These are phyloP conservation scores for Streptopelia turtur DNA, from an alignment of 2,797 vertebrate species.

Conservation along the genomic window DNA sequence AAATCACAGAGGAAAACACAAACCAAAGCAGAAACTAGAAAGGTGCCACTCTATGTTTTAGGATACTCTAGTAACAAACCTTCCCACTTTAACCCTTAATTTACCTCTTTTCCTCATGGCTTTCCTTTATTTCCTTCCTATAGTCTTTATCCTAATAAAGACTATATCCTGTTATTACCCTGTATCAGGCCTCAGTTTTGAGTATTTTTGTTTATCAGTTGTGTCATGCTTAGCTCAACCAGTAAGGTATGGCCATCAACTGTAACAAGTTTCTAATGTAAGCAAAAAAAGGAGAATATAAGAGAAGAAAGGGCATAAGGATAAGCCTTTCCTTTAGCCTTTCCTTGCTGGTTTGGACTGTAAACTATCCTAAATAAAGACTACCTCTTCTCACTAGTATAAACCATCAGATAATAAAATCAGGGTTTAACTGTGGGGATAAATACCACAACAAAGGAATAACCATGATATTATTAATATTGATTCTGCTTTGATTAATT, in stretches of 20 bases:
- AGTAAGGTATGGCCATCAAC: neutral
- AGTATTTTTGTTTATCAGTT: neutral
- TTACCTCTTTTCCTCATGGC: neutral
- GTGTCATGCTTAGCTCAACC: neutral
- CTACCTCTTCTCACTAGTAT: neutral
- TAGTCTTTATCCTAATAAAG: neutral
- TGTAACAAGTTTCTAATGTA: neutral
- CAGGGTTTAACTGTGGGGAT: neutral
- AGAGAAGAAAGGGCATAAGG: neutral
- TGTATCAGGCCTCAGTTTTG: neutral
- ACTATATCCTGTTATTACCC: neutral
- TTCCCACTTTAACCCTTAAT: neutral
- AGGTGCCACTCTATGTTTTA: neutral
- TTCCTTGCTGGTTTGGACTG: neutral
- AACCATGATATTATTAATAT: neutral
- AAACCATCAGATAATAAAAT: neutral
- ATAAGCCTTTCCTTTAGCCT: neutral
- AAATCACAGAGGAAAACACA: neutral
- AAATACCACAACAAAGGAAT: neutral
- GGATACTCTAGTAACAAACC: neutral
- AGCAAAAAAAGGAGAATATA: neutral
- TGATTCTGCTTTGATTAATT: neutral
- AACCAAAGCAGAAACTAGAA: neutral
- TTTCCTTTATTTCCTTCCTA: neutral
- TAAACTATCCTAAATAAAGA: neutral